Evolutionary conservation across 2,797 vertebrate genomes (phyloP).

Genomic region (Cirrhinus mrigala): DNA sequence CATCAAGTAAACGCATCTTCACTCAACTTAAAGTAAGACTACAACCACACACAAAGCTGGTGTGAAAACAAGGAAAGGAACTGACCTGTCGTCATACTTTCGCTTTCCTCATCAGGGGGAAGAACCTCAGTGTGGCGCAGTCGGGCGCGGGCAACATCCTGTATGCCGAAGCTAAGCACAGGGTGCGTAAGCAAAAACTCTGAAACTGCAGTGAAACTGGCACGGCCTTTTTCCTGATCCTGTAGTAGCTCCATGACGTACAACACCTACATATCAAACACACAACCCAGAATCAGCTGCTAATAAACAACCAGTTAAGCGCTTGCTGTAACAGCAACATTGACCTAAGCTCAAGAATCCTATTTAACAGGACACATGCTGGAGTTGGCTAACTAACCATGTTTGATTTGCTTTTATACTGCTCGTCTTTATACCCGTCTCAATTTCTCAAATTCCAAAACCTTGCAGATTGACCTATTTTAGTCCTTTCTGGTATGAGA

Average conservation of each 20-base stretch:
- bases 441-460: background rate
- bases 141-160: constrained; percentile 88
- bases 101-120: constrained; percentile 92
- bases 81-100: constrained; percentile 88
- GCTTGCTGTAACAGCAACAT: background rate
- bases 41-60: background rate
- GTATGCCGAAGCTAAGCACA: constrained; percentile 95
- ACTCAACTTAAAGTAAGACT: background rate
- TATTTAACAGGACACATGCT: background rate
- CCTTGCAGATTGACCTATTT: background rate
- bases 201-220: constrained; percentile 94
- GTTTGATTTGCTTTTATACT: background rate
- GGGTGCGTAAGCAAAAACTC: constrained; percentile 98
- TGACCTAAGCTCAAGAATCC: background rate
- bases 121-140: constrained; percentile 92
- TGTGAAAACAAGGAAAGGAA: background rate
- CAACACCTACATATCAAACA: constrained; percentile 83
- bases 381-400: background rate
- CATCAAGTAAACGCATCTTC: background rate
- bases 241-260: constrained; percentile 98
- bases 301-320: background rate
- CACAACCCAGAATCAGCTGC: background rate
- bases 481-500: background rate
- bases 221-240: constrained; percentile 92
- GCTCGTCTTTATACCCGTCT: background rate